Base-by-base conservation (phyloP, 2,888 invertebrate species). In the Morpho deidamia region DNA sequence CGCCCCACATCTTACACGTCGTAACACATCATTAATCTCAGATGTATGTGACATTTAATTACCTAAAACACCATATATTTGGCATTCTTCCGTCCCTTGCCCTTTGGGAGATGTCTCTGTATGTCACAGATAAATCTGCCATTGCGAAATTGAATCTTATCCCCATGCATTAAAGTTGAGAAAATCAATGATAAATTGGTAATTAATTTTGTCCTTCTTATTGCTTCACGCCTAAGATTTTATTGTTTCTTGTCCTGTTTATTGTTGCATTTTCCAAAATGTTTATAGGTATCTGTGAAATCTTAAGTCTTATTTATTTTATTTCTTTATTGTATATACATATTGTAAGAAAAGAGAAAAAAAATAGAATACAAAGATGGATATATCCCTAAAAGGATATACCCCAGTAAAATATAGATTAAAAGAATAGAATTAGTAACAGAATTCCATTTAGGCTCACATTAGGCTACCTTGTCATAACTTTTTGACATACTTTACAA, bases 41-140 rank as follows among this genome's bases (percentile, higher is more conserved):
- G 86, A 88, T 88, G 79, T 85, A 89, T 88, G 86, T 83, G 87
- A 88, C 87, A 87, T 89, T 88, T 87, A 88, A 89, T 89, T 89
- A 89, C 88, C 87, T 85, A 86, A 85, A 86, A 86, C 85, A 87
- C 85, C 85, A 87, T 89, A 88, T 86, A 88, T 87, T 84, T 78
- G 72, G 72, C 75, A 77, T 83, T 85, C 87, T 87, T 88, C 87
- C 88, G 82, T 76, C 76, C 71, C 74, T 69, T 67, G 68, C 76
- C 78, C 74, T 72, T 72, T 69, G 73, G 72, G 69, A 72, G 60
- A 68, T 63, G 63, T 70, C 63, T 67, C 61, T 64, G 49, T 44
- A 50, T 35, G 53, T 56, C 45, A 37, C 43, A 23, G 23, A 23
- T 7, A 11, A 42, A 11, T 11, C 32, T 53, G 55, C 49, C 1